Evolutionary conservation across 1,140 invertebrate species (phyloP), one percentile per base, ranked within the genome.

Genomic region (Pachyrhynchus sulphureomaculatus): DNA sequence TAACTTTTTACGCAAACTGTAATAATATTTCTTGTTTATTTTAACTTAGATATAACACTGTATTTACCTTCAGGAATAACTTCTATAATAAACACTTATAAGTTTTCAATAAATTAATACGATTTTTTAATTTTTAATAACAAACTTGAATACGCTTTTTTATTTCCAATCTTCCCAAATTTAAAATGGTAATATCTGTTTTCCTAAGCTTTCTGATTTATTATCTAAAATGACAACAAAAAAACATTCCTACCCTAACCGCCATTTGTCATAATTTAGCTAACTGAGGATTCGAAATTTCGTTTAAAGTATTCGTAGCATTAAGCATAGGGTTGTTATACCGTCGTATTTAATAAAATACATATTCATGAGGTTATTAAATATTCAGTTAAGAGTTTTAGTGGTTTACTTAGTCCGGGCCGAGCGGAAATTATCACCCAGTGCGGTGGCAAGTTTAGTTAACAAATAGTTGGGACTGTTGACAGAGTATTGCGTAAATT

Each of bases 321-420:
- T 53, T 61, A 54, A 53, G 33, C 64, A 55, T 53, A 56, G 39
- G 47, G 37, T 56, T 49, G 45, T 51, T 51, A 62, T 57, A 52
- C 36, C 34, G 54, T 47, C 33, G 53, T 53, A 66, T 58, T 53
- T 62, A 66, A 63, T 54, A 54, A 63, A 54, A 66, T 66, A 41
- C 55, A 66, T 66, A 66, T 66, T 66, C 65, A 66, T 66, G 55
- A 64, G 60, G 20, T 20, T 59, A 60, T 60, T 59, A 51, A 66
- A 66, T 63, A 66, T 66, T 66, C 65, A 64, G 61, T 60, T 64
- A 64, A 64, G 61, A 64, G 61, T 59, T 57, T 66, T 51, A 55
- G 62, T 23, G 47, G 59, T 66, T 66, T 60, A 63, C 47, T 63
- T 59, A 62, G 52, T 49, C 37, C 56, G 32, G 45, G 24, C 32